Evolutionary conservation across 2,888 invertebrate genomes (phyloP).

Genomic region (Melipona bicolor): DNA sequence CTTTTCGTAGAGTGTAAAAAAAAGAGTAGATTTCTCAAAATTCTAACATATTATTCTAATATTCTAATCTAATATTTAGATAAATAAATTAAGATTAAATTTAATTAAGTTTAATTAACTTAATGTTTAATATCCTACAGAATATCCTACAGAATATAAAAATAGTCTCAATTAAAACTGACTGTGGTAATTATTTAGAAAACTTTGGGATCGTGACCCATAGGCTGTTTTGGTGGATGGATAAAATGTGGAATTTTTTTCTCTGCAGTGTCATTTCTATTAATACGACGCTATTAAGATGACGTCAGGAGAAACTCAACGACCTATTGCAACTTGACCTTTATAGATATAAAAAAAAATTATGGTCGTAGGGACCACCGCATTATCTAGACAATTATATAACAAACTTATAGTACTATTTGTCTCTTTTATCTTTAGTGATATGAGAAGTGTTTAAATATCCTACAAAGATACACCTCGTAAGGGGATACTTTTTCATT

Average conservation of each 20-base stretch:
- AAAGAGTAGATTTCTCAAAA: too few species aligned
- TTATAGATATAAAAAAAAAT: not conserved
- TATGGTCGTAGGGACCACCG: not conserved
- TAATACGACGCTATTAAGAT: not conserved
- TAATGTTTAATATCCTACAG: not conserved
- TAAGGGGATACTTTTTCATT: too few species aligned
- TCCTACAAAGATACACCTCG: not conserved
- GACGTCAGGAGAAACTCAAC: constrained; percentile 11
- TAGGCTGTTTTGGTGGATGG: not conserved
- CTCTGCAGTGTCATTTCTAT: not conserved
- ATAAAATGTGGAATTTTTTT: not conserved
- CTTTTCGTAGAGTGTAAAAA: too few species aligned
- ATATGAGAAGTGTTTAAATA: not conserved
- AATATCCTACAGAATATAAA: not conserved
- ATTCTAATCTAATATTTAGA: too few species aligned
- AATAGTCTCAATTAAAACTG: not conserved
- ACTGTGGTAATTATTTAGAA: not conserved
- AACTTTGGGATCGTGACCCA: not conserved
- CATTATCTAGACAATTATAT: constrained; percentile 6
- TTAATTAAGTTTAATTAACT: not conserved
- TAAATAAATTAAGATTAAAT: too few species aligned
- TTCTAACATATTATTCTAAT: not conserved
- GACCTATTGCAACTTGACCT: constrained; percentile 6
- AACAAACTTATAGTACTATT: not conserved
- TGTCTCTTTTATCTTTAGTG: not conserved